phyloP scores from a whole-genome alignment of 2,113 vertebrate genomes.

The Galbula dea region DNA sequence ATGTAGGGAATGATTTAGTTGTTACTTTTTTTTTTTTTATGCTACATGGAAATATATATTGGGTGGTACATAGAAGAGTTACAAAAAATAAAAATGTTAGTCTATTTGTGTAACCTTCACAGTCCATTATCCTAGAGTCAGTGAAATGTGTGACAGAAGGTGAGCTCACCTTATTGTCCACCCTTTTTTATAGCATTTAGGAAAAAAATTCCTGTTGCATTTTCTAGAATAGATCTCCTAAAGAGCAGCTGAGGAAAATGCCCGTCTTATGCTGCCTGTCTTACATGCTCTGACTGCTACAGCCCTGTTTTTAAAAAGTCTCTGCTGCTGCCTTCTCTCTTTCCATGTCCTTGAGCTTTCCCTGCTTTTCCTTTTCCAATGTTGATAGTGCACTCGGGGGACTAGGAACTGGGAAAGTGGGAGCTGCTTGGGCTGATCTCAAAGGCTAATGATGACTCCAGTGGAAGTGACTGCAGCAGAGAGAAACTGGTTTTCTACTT shows the following conservation, averaged over 20 bases:
- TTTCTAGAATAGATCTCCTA: background rate
- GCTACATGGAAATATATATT: background rate
- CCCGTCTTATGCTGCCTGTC: rapidly evolving
- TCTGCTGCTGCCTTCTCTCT: background rate
- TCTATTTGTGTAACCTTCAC: background rate
- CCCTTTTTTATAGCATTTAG: background rate
- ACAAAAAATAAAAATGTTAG: background rate
- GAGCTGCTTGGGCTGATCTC: background rate
- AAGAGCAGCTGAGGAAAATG: background rate
- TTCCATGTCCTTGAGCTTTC: background rate
- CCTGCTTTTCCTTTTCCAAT: background rate
- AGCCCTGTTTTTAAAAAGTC: background rate
- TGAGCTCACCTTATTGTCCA: background rate
- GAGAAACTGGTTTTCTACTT: background rate
- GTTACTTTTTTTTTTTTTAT: background rate
- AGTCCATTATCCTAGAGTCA: background rate
- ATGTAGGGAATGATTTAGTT: background rate
- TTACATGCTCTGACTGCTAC: background rate
- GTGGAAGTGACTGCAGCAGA: background rate
- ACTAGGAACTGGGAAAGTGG: background rate
- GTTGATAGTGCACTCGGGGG: background rate
- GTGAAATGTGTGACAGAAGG: background rate
- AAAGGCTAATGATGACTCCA: background rate
- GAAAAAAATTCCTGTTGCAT: background rate
- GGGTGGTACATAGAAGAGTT: background rate